Base-by-base conservation (phyloP, 2,888 invertebrate species). In the Platyscelio sp. region DNA sequence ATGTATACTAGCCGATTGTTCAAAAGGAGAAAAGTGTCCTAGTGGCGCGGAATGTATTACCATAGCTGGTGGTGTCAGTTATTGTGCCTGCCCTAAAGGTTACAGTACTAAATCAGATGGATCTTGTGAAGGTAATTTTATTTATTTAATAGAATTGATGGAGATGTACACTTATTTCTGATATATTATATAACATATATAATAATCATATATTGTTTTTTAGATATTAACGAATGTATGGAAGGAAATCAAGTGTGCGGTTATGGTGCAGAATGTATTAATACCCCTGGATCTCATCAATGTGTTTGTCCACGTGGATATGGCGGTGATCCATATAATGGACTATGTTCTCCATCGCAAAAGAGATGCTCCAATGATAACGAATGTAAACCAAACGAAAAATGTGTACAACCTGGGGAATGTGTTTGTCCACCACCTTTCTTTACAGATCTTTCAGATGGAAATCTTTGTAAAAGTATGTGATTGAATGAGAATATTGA, bases 401-500 rank as follows among this genome's bases (percentile, higher is more conserved):
- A 97, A 93, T 98, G 98, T 92, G 96, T 98, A 27, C 97, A 98
- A 93, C 98, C 98, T 1, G 98, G 98, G 1, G 97, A 98, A 94
- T 98, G 98, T 91, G 96, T 98, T 20, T 98, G 98, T 91, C 97
- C 98, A 29, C 98, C 98, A 20, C 98, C 98, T 0, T 98, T 97
- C 94, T 98, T 97, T 93, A 95, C 97, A 33, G 98, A 98, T 92
- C 96, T 97, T 11, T 95, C 95, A 22, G 97, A 98, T 91, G 96
- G 96, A 40, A 97, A 97, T 92, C 97, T 97, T 92, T 98, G 98
- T 92, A 98, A 98, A 94, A 98, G 97, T 94, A 90, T n/a, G n/a
- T n/a, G n/a, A n/a, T n/a, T n/a, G n/a, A n/a, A n/a, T n/a, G n/a
- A n/a, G n/a, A n/a, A n/a, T n/a, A n/a, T n/a, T n/a, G n/a, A n/a